Conservation (phyloP, 1,140 invertebrate species). For the Heliconius congener region DNA sequence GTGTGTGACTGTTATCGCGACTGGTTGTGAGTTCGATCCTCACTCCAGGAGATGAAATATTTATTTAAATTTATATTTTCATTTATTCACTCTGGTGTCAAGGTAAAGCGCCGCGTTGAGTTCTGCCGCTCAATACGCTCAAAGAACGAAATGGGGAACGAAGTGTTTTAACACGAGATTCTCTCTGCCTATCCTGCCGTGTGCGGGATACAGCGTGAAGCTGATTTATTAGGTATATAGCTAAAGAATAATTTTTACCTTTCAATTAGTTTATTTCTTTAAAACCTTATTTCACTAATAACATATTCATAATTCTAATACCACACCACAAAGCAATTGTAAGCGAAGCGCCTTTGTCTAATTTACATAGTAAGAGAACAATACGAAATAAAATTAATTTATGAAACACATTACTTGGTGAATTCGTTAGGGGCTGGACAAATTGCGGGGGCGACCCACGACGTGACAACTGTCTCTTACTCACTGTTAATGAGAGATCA, state of each 20-base stretch:
- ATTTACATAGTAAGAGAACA: constrained; percentile 55
- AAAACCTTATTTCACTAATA: neutral
- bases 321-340: constrained; percentile 20
- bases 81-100: too few relatives aligned
- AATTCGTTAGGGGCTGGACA: constrained; percentile 65
- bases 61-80: too few relatives aligned
- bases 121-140: too few relatives aligned
- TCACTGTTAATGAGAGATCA: constrained; percentile 68
- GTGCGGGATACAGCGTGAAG: too few relatives aligned
- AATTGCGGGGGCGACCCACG: constrained; percentile 56
- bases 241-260: neutral
- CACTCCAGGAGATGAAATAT: too few relatives aligned
- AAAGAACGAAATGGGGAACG: neutral
- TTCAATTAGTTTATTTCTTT: neutral
- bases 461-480: constrained; percentile 67
- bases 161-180: too few relatives aligned
- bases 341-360: constrained; percentile 24
- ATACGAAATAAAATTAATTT: constrained; percentile 63
- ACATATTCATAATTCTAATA: constrained; percentile 4
- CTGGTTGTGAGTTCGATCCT: too few relatives aligned
- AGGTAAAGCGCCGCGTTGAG: too few relatives aligned
- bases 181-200: too few relatives aligned
- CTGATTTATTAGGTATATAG: too few relatives aligned
- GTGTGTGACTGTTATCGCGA: too few relatives aligned
- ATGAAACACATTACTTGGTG: constrained; percentile 61